These are phyloP conservation scores for Archips crataeganus DNA, from an alignment of 2,888 invertebrate genomes.

Conservation along the genomic window DNA sequence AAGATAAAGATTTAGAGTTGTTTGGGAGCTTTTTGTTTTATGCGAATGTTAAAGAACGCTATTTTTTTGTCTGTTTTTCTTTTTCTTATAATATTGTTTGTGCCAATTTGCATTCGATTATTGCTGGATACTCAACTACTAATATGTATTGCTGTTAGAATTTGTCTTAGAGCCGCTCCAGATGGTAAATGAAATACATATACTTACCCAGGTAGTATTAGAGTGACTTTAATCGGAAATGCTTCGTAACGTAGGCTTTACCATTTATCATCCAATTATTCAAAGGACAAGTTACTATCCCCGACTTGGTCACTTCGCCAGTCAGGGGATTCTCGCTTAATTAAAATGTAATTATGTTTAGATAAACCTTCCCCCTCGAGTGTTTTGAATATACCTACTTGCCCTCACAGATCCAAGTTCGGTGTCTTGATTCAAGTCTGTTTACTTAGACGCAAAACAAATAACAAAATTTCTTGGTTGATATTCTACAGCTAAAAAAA, in stretches of 20 bases:
- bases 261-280: conserved; percentile 1
- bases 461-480: conserved; percentile 23
- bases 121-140: no score
- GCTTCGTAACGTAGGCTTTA: background rate
- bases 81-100: background rate
- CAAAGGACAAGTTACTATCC: conserved; percentile 4
- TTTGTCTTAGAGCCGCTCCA: background rate
- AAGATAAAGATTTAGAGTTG: conserved; percentile 4
- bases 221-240: background rate
- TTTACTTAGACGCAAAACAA: conserved; percentile 24
- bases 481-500: conserved; percentile 34
- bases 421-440: conserved; percentile 2
- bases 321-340: conserved; percentile 7
- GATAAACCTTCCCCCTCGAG: conserved; percentile 10
- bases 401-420: background rate
- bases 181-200: no score
- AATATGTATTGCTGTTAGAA: background rate
- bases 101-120: no score
- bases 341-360: conserved; percentile 11
- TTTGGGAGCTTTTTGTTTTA: background rate
- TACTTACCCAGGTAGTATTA: background rate
- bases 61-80: background rate
- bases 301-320: conserved; percentile 4
- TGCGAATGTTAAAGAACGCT: no score
- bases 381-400: background rate